Evolutionary conservation across 2,113 vertebrate species (phyloP), one percentile per base, ranked within the genome.

Genomic region (Ciconia stormi): DNA sequence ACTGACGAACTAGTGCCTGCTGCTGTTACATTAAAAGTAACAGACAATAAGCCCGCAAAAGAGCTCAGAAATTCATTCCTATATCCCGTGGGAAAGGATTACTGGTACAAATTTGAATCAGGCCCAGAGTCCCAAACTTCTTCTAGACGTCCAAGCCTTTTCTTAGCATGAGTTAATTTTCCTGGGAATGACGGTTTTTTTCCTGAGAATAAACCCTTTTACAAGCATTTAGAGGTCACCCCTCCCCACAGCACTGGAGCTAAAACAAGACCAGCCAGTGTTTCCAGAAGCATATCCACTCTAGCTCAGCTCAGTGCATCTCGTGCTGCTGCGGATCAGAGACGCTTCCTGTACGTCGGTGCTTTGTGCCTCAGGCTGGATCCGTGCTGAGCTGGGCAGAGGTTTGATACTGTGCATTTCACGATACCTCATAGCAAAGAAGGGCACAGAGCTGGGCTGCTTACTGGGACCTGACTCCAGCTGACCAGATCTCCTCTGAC

Each of bases 261-360:
- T 89, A 61, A 96, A 94, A 84, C 76, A 93, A 94, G 87, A 91
- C 46, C 56, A 93, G 95, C 46, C 87, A 79, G 82, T 74, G 78
- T 94, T 96, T 95, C 81, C 78, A 82, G 82, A 94, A 81, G 77
- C 38, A 78, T 23, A 67, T 79, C 47, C 61, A 44, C 49, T 38
- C 63, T 50, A 23, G 47, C 76, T 87, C 44, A 76, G 44, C 34
- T 34, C 30, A 18, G 18, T 67, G 49, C 49, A 70, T 53, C 61
- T 69, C 61, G 30, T 61, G 52, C 73, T 65, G 21, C 0, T 3
- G 44, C 20, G 42, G 27, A 18, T 7, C 0, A 1, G 63, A 87
- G 69, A 61, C 79, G 18, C 11, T 76, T 15, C 36, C 65, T 76
- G 26, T 67, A 34, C 0, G 0, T 16, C 1, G 1, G 56, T 22